phyloP scores from a whole-genome alignment of 2,113 vertebrate species.

The Oncorhynchus tshawytscha region DNA sequence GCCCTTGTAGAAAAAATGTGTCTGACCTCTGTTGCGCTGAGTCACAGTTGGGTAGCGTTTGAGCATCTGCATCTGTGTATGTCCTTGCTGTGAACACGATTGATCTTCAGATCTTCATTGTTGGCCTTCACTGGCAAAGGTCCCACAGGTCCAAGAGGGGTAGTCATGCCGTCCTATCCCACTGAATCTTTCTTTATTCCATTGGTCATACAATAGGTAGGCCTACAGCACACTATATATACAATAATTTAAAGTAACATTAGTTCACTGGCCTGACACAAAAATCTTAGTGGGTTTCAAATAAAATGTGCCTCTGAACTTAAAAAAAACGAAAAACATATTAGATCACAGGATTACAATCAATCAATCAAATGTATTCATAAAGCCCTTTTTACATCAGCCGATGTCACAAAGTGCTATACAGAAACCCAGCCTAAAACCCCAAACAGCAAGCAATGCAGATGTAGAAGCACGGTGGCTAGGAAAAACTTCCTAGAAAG shows the following conservation, averaged over 20 bases:
- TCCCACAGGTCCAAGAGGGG: neutral
- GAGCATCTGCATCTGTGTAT: constrained; percentile 24
- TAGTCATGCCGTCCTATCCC: neutral
- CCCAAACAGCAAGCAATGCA: too few species aligned
- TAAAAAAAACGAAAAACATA: neutral
- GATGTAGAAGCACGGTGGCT: too few species aligned
- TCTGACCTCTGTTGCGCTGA: constrained; percentile 13
- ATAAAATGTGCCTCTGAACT: neutral
- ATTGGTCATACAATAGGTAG: neutral
- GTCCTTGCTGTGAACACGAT: constrained; percentile 10
- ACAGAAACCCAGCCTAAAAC: too few species aligned
- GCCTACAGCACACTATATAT: neutral
- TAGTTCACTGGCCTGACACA: neutral
- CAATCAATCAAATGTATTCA: too few species aligned
- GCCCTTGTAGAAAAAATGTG: constrained; percentile 38
- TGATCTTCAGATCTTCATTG: neutral
- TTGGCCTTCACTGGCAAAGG: neutral
- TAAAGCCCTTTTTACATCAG: too few species aligned
- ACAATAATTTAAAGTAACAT: neutral
- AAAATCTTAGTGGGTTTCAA: neutral
- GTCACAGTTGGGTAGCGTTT: constrained; percentile 33
- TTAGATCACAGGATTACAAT: neutral
- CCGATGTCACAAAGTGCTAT: too few species aligned
- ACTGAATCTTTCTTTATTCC: neutral
- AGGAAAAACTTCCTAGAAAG: too few species aligned